Evolutionary conservation across 2,888 invertebrate species (phyloP), one percentile per base, ranked within the genome.

Genomic region (Neoitamus cyanurus): DNA sequence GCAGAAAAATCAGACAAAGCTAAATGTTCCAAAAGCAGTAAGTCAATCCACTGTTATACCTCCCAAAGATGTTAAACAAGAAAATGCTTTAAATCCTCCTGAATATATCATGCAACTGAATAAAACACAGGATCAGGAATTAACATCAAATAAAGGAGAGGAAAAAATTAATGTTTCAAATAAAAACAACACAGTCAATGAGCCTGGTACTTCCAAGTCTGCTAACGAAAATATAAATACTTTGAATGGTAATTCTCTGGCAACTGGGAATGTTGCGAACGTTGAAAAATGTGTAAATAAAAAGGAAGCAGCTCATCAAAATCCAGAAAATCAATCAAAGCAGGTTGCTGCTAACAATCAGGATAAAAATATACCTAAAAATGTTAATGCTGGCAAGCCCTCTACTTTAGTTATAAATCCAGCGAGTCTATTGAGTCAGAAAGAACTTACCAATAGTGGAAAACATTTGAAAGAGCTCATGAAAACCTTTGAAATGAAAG

Each of bases 401-500:
- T 69, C 68, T 6, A 78, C 28, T 31, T 20, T 78, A 31, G 70
- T 83, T 28, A 83, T 83, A 34, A 83, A 48, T 46, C 73, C 34
- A 15, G 34, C 20, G 7, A 11, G 25, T n/a, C 1, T 31, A 48
- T 20, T 7, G n/a, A 73, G 46, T 11, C 58, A 25, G 15, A 83
- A 70, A n/a, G 72, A 34, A 34, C 7, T 15, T 6, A 31, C 36
- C 13, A 73, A 34, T 5, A 75, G 42, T 20, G 46, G 48, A 25
- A 83, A 73, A 34, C 73, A 58, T 83, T 58, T 83, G 13, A 83
- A 25, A 34, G 58, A 73, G 7, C 15, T 83, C 4, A 36, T 83
- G 58, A 34, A 48, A 36, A 31, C 31, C 25, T 58, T 85, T 1
- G 68, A 73, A 31, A 34, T 84, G 1, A 34, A 34, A 13, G 85